These are phyloP conservation scores for Boulengeromyrus knoepffleri DNA, from an alignment of 2,113 vertebrate genomes.

Conservation along the genomic window DNA sequence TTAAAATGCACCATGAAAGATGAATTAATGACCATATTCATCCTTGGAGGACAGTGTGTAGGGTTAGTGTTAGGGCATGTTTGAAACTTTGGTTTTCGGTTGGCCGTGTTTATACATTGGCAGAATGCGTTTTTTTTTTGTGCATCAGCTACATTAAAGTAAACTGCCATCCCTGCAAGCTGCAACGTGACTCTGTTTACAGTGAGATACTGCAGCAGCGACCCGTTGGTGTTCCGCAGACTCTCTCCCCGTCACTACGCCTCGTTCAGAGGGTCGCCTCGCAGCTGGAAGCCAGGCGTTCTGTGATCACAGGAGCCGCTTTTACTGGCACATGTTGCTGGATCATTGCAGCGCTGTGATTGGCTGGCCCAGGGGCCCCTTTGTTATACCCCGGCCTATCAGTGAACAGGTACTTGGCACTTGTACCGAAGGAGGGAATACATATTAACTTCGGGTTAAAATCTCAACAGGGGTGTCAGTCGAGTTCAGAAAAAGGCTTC, in stretches of 20 bases:
- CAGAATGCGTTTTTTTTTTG: background rate
- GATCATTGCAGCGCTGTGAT: background rate
- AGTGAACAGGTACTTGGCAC: background rate
- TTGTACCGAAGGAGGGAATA: background rate
- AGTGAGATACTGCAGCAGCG: background rate
- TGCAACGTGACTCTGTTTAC: background rate
- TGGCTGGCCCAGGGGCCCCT: background rate
- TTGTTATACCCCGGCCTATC: background rate
- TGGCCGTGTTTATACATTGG: background rate
- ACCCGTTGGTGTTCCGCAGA: background rate
- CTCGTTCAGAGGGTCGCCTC: background rate
- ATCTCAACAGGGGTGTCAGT: background rate
- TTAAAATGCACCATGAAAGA: background rate
- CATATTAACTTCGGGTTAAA: background rate
- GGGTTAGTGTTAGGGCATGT: background rate
- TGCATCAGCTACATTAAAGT: background rate
- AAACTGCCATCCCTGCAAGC: conserved; percentile 34
- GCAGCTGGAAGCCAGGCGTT: background rate
- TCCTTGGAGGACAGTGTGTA: background rate
- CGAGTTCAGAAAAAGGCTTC: background rate
- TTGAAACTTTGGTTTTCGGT: background rate
- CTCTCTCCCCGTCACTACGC: background rate
- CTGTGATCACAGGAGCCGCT: background rate
- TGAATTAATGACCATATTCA: background rate
- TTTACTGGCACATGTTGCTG: background rate